These are phyloP conservation scores for Siderastrea siderea DNA, from an alignment of 92 coral and sea anemone species.

Conservation along the genomic window DNA sequence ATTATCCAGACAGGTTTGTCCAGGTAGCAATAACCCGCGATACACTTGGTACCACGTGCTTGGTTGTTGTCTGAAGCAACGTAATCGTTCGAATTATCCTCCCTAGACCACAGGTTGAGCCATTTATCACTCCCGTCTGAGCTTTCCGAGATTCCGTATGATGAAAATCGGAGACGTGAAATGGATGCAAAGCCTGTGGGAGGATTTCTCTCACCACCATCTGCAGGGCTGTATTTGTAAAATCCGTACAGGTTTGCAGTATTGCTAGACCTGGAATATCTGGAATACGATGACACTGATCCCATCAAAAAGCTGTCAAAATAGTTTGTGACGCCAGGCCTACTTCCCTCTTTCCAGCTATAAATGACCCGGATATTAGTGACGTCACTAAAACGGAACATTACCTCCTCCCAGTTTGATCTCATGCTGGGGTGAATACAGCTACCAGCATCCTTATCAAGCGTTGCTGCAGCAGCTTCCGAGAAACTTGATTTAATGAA, in stretches of 20 bases:
- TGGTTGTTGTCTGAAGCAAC: constrained; percentile 31
- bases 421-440: constrained; percentile 74
- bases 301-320: constrained; percentile 86
- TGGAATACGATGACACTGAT: neutral
- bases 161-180: constrained; percentile 34
- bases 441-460: constrained; percentile 61
- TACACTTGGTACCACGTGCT: constrained; percentile 73
- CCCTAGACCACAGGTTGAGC: constrained; percentile 64
- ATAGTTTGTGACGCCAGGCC: constrained; percentile 36
- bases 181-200: constrained; percentile 62
- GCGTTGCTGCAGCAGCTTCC: constrained; percentile 58
- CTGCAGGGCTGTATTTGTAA: constrained; percentile 77
- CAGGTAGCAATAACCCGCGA: constrained; percentile 82
- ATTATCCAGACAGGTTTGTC: constrained; percentile 66
- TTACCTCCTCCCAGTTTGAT: constrained; percentile 68
- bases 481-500: constrained; percentile 54
- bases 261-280: neutral
- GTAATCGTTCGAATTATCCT: constrained; percentile 18
- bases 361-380: constrained; percentile 74
- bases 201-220: constrained; percentile 64
- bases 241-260: constrained; percentile 57
- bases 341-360: constrained; percentile 59
- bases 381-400: constrained; percentile 82
- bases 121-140: constrained; percentile 57
- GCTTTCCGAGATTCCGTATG: constrained; percentile 30